Percentiles rank a stretch among this genome's conserved stretches.
These are phyloP conservation scores for Orchesellides sinensis DNA, from an alignment of 2,888 invertebrate genomes.

Conservation along the genomic window DNA sequence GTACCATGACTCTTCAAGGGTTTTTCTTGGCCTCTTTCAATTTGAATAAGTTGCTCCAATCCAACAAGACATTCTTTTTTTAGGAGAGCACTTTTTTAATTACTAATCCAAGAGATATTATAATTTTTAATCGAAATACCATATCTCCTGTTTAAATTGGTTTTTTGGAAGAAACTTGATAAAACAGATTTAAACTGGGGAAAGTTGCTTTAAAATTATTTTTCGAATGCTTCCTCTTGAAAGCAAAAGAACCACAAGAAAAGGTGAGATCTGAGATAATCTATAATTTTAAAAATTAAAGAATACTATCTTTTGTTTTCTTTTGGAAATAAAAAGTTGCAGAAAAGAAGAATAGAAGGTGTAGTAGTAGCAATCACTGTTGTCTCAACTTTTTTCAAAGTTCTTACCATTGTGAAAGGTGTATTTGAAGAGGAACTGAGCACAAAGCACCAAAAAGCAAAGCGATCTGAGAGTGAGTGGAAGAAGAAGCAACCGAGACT, in stretches of 20 bases:
- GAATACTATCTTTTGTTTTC: slow-evolving; percentile 26
- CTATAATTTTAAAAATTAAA: not conserved
- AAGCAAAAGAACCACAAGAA: slow-evolving; percentile 38
- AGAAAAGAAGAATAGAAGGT: slow-evolving; percentile 43
- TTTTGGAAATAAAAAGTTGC: slow-evolving; percentile 19
- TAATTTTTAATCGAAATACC: not conserved
- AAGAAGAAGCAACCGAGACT: slow-evolving; percentile 73
- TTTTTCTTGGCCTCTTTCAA: slow-evolving; percentile 61
- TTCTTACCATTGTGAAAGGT: slow-evolving; percentile 73
- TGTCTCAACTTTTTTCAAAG: slow-evolving; percentile 48
- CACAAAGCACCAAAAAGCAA: slow-evolving; percentile 73
- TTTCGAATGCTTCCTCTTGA: not conserved
- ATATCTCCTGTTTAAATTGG: not conserved
- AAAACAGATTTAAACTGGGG: slow-evolving; percentile 5
- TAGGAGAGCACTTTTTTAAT: slow-evolving; percentile 36
- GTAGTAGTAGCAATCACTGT: slow-evolving; percentile 39
- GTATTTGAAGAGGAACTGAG: slow-evolving; percentile 71
- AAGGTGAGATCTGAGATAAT: not conserved
- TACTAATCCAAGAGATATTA: not conserved
- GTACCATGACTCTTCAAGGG: slow-evolving; percentile 47
- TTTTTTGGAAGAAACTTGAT: slow-evolving; percentile 13
- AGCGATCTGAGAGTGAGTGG: slow-evolving; percentile 74
- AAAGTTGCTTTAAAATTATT: slow-evolving; percentile 3
- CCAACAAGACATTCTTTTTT: slow-evolving; percentile 9
- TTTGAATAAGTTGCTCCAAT: slow-evolving; percentile 36